Conservation (phyloP, 2,888 invertebrate genomes). For the Pyrocoelia pectoralis region DNA sequence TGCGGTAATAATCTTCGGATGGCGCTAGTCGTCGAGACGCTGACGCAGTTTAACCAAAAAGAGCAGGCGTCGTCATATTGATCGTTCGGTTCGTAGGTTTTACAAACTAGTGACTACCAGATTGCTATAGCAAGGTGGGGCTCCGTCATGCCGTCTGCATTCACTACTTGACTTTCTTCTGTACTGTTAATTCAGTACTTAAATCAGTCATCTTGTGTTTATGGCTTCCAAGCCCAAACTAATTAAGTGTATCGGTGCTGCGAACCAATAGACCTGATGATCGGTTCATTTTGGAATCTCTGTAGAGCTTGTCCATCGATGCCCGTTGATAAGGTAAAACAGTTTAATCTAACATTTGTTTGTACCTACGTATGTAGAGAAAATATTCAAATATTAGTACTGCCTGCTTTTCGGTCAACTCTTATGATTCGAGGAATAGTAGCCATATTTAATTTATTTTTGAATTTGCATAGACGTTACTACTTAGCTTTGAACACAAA, state of each 20-base stretch:
- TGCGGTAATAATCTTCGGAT: slow-evolving; percentile 31
- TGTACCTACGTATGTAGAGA: not conserved
- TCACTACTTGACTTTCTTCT: slow-evolving; percentile 38
- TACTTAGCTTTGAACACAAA: not conserved
- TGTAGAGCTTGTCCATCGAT: slow-evolving; percentile 96
- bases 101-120: slow-evolving; percentile 42
- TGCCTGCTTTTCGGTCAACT: slow-evolving; percentile 19
- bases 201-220: slow-evolving; percentile 38
- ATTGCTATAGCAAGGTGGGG: slow-evolving; percentile 44
- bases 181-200: slow-evolving; percentile 34
- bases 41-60: slow-evolving; percentile 30
- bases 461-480: slow-evolving; percentile 11
- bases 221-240: slow-evolving; percentile 45
- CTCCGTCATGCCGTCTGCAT: slow-evolving; percentile 45
- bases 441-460: slow-evolving; percentile 19
- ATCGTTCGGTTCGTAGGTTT: slow-evolving; percentile 38
- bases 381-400: slow-evolving; percentile 1
- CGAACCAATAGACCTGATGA: slow-evolving; percentile 72
- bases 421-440: slow-evolving; percentile 8
- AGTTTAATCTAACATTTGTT: not conserved
- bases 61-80: slow-evolving; percentile 47
- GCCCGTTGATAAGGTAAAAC: slow-evolving; percentile 92
- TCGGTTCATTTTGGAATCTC: slow-evolving; percentile 97
- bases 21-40: slow-evolving; percentile 35
- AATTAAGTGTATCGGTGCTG: slow-evolving; percentile 41